Evolutionary conservation across 2,797 vertebrate genomes (phyloP).

Genomic region (Champsocephalus esox): DNA sequence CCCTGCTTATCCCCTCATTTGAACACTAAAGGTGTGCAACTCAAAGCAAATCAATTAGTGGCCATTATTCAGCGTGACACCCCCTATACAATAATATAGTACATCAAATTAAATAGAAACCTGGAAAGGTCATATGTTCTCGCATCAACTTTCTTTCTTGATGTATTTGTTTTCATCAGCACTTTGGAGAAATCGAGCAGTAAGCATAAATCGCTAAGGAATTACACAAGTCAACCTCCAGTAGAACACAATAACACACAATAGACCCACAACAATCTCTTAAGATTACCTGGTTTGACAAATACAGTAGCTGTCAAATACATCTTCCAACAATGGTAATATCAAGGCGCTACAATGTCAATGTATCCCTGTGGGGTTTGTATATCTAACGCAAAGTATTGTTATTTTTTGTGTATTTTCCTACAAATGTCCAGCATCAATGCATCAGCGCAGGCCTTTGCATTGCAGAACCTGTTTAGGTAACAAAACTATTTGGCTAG

Average conservation of each 20-base stretch:
- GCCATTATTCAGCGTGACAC: slow-evolving; percentile 41
- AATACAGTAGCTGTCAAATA: background rate
- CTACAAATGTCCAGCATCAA: too few species aligned
- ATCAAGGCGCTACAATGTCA: too few species aligned
- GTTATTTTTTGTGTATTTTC: too few species aligned
- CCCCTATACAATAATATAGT: slow-evolving; percentile 35
- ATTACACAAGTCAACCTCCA: slow-evolving; percentile 4
- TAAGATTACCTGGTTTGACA: background rate
- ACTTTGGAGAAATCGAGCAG: slow-evolving; percentile 27
- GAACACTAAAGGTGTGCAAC: slow-evolving; percentile 22
- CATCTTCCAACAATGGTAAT: background rate
- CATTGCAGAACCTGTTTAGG: too few species aligned
- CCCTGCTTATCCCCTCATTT: slow-evolving; percentile 4
- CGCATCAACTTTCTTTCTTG: slow-evolving; percentile 12
- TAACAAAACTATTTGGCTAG: too few species aligned
- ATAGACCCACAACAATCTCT: slow-evolving; percentile 1
- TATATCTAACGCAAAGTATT: too few species aligned
- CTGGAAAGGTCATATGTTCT: slow-evolving; percentile 38
- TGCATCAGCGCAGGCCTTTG: too few species aligned
- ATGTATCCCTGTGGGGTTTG: too few species aligned
- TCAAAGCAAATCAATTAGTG: slow-evolving; percentile 48
- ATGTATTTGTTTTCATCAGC: slow-evolving; percentile 51
- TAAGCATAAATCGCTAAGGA: slow-evolving; percentile 24
- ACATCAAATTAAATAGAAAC: slow-evolving; percentile 51
- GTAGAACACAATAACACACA: slow-evolving; percentile 17